Percentiles rank a stretch among this genome's conserved stretches.
Evolutionary conservation across 2,113 vertebrate species (phyloP).

Genomic region (Eulemur rufifrons): DNA sequence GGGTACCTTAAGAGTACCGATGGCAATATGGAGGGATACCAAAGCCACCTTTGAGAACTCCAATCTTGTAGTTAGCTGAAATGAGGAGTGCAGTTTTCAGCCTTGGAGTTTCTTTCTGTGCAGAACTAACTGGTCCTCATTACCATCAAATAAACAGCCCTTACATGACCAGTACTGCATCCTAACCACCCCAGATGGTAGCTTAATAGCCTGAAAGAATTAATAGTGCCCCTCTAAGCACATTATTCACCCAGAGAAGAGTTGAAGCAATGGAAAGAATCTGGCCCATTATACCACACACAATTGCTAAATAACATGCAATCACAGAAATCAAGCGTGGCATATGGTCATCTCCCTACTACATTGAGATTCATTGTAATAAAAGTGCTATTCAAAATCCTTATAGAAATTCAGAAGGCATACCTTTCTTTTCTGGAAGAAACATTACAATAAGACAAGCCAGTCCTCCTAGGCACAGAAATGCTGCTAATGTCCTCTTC

Average conservation of each 20-base stretch:
- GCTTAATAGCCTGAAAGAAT: slow-evolving; percentile 74
- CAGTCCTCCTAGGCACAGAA: slow-evolving; percentile 86
- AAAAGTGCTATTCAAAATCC: slow-evolving; percentile 32
- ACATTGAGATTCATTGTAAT: slow-evolving; percentile 61
- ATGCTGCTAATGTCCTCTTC: slow-evolving; percentile 83
- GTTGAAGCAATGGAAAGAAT: slow-evolving; percentile 51
- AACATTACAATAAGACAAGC: slow-evolving; percentile 87
- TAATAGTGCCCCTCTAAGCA: slow-evolving; percentile 68
- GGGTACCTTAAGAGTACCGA: background rate
- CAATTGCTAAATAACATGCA: slow-evolving; percentile 67
- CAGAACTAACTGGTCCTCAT: background rate
- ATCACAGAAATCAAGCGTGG: slow-evolving; percentile 66
- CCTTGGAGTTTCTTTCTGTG: background rate
- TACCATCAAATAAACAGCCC: slow-evolving; percentile 35
- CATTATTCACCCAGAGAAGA: slow-evolving; percentile 67
- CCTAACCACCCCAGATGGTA: slow-evolving; percentile 72
- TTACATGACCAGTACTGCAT: background rate
- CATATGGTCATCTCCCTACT: slow-evolving; percentile 68
- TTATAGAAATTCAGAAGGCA: slow-evolving; percentile 26
- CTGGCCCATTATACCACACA: slow-evolving; percentile 59
- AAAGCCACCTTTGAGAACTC: background rate
- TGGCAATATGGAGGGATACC: background rate
- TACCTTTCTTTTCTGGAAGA: slow-evolving; percentile 88
- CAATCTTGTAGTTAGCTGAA: background rate
- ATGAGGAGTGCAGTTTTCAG: background rate